Evolutionary conservation across 2,113 vertebrate genomes (phyloP).

Genomic region (Cottus gobio): DNA sequence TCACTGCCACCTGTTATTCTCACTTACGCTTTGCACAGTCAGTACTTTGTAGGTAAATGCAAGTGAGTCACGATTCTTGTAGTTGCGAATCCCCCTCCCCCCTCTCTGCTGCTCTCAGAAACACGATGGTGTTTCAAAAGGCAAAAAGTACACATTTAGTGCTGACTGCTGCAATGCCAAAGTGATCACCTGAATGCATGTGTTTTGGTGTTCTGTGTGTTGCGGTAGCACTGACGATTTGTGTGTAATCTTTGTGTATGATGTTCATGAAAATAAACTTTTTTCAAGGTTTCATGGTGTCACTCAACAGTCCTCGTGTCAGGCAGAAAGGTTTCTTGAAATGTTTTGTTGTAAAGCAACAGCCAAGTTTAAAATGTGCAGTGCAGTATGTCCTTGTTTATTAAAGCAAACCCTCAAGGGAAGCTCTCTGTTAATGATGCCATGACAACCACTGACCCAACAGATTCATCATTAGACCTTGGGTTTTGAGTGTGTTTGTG

Average conservation of each 20-base stretch:
- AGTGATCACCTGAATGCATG: slow-evolving; percentile 78
- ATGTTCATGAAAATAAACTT: slow-evolving; percentile 26
- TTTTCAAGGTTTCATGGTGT: slow-evolving; percentile 24
- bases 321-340: slow-evolving; percentile 9
- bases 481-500: slow-evolving; percentile 50
- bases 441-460: slow-evolving; percentile 60
- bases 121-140: slow-evolving; percentile 31
- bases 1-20: slow-evolving; percentile 77
- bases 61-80: slow-evolving; percentile 56
- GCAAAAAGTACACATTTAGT: slow-evolving; percentile 43
- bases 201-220: slow-evolving; percentile 51
- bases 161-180: slow-evolving; percentile 80
- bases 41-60: slow-evolving; percentile 77
- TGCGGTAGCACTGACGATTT: slow-evolving; percentile 37
- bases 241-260: slow-evolving; percentile 35
- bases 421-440: slow-evolving; percentile 50
- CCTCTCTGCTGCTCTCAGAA: slow-evolving; percentile 21
- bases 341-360: slow-evolving; percentile 8
- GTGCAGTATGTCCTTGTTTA: slow-evolving; percentile 16
- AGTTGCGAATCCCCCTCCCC: slow-evolving; percentile 31
- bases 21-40: slow-evolving; percentile 79
- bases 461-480: slow-evolving; percentile 42
- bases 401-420: slow-evolving; percentile 30
- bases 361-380: slow-evolving; percentile 10
- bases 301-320: not conserved